Base-by-base conservation (phyloP, 2,888 invertebrate genomes). In the Lymantria dispar region DNA sequence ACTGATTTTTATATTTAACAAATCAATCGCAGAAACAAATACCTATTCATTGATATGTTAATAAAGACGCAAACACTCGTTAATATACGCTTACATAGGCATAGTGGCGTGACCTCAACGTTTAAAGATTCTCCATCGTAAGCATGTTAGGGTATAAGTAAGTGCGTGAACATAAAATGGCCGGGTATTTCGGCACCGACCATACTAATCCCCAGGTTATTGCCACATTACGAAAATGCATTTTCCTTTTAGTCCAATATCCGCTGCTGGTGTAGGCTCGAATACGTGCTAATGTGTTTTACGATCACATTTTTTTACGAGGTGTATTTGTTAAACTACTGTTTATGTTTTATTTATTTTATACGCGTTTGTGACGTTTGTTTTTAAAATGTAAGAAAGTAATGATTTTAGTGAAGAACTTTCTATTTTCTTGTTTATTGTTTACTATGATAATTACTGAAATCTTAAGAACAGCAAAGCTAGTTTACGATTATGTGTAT, bases 251-350 rank as follows among this genome's bases (percentile, higher is more conserved):
- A 72, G 75, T 76, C 81, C 74, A 80, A 83, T 85, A 84, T 76
- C 72, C 38, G 52, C 50, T 52, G 70, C 59, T 60, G 72, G 64
- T 68, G 70, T 71, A 64, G 74, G 64, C 62, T 71, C 64, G 73
- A 82, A 73, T 85, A 89, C 89, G 88, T 91, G 89, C 81, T 86
- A 87, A 89, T 87, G 84, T 81, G 77, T 83, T 87, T 88, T 87
- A 89, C 76, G 83, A 80, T 64, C 74, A 69, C 69, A 65, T 75
- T 76, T 75, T 76, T 78, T 70, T 71, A 64, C 67, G 42, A 54
- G 64, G 64, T 62, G 64, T 72, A 72, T 78, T 68, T 74, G 70
- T 74, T 70, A 65, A 63, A 70, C 62, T 56, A 58, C 50, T 56
- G 53, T 63, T 59, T 53, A 69, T 68, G 59, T 69, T 65, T 70